phyloP scores from a whole-genome alignment of 92 coral and sea anemone genomes.

The Actinostola sp. region DNA sequence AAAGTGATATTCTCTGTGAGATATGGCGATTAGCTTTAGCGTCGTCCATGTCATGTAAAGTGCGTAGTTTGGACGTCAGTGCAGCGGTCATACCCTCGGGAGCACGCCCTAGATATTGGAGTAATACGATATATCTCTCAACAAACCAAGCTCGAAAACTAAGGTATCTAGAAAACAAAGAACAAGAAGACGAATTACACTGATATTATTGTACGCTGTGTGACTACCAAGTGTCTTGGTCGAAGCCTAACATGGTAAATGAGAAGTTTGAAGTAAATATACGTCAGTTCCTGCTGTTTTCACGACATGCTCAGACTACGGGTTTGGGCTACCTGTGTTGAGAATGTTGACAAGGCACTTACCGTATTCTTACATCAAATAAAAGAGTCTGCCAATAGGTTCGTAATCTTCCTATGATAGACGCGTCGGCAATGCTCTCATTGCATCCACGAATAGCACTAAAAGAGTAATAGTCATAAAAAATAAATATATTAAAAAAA shows the following conservation, averaged over 20 bases:
- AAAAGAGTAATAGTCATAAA: conserved; percentile 1
- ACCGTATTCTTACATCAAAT: conserved; percentile 75
- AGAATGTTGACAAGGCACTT: background rate
- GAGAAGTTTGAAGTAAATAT: no score
- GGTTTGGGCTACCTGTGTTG: background rate
- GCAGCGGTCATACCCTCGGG: conserved; percentile 70
- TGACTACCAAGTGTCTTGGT: background rate
- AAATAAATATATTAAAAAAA: no score
- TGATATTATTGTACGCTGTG: no score
- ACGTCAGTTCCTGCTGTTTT: no score
- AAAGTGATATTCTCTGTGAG: background rate
- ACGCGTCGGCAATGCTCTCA: conserved; percentile 19
- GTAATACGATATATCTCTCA: conserved; percentile 62
- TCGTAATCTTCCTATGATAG: conserved; percentile 48
- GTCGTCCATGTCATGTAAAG: conserved; percentile 63
- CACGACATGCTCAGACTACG: no score
- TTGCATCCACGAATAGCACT: conserved; percentile 88
- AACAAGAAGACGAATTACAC: background rate
- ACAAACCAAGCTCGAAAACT: conserved; percentile 87
- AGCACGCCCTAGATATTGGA: conserved; percentile 85
- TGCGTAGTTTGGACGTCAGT: conserved; percentile 70
- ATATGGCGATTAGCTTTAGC: conserved; percentile 9
- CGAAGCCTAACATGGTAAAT: no score
- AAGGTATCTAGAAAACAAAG: conserved; percentile 61
- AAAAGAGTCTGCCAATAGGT: conserved; percentile 54